Percentiles rank a stretch among this genome's conserved stretches.
phyloP scores from a whole-genome alignment of 1,140 invertebrate genomes.

The Oreohelix idahoensis region DNA sequence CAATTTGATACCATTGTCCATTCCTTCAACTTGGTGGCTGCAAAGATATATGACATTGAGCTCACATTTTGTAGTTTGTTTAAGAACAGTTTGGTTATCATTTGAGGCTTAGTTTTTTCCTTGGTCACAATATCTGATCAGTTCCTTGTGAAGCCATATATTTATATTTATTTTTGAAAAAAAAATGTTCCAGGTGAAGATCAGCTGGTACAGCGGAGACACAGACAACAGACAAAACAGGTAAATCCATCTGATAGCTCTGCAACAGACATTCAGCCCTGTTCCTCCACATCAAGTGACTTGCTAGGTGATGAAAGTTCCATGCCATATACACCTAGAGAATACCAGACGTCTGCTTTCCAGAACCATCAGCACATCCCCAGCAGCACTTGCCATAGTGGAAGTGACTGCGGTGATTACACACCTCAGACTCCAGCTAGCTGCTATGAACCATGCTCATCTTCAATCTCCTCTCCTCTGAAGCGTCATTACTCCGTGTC shows the following conservation, averaged over 20 bases:
- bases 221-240: slow-evolving; percentile 42
- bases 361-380: neutral
- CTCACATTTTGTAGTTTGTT: no score
- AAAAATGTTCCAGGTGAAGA: slow-evolving; percentile 51
- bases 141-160: no score
- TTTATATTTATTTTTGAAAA: no score
- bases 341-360: neutral
- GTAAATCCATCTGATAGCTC: slow-evolving; percentile 29
- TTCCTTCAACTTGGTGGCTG: no score
- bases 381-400: neutral
- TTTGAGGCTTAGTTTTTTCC: no score
- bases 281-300: slow-evolving; percentile 40
- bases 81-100: no score
- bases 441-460: slow-evolving; percentile 18
- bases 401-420: slow-evolving; percentile 1
- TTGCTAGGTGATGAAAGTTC: slow-evolving; percentile 1
- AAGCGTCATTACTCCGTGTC: slow-evolving; percentile 23
- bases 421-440: neutral
- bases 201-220: slow-evolving; percentile 57
- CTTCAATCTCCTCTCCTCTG: neutral
- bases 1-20: no score
- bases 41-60: no score
- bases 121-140: no score
- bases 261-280: slow-evolving; percentile 31
- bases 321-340: slow-evolving; percentile 7